Evolutionary conservation across 2,797 vertebrate genomes (phyloP).

Genomic region (Catostomus latipinnis): DNA sequence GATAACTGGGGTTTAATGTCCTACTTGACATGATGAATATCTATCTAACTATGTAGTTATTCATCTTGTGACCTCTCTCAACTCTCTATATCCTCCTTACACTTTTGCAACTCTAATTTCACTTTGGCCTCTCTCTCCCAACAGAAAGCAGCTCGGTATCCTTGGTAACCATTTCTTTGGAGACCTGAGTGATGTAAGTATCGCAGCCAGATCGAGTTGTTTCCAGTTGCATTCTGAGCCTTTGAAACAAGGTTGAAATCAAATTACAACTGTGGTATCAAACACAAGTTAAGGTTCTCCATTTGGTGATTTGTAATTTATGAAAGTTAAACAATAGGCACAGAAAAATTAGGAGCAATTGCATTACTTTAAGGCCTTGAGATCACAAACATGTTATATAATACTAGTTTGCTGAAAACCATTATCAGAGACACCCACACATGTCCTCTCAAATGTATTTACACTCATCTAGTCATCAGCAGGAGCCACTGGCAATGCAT

Average conservation of each 20-base stretch:
- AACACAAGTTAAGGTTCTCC: background rate
- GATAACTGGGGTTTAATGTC: no score
- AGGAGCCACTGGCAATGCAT: background rate
- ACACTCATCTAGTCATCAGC: conserved; percentile 8
- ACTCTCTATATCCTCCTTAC: conserved; percentile 77
- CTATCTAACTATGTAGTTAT: background rate
- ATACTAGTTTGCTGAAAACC: conserved; percentile 31
- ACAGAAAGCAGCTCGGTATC: conserved; percentile 75
- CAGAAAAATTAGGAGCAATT: conserved; percentile 18
- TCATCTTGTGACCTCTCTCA: conserved; percentile 59
- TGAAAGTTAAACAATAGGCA: no score
- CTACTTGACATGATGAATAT: no score
- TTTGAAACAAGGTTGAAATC: conserved; percentile 56
- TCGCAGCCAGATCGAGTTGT: conserved; percentile 73
- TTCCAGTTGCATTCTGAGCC: conserved; percentile 73
- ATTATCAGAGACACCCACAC: conserved; percentile 33
- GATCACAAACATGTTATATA: conserved; percentile 36
- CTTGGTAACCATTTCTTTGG: conserved; percentile 75
- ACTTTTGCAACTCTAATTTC: conserved; percentile 70
- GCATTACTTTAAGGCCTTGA: background rate
- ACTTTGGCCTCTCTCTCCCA: conserved; percentile 70
- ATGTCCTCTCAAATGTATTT: conserved; percentile 30
- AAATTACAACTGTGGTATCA: conserved; percentile 3
- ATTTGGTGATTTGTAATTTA: background rate
- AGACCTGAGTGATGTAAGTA: conserved; percentile 73